phyloP scores from a whole-genome alignment of 2,888 invertebrate species.

The Erebia aethiops region DNA sequence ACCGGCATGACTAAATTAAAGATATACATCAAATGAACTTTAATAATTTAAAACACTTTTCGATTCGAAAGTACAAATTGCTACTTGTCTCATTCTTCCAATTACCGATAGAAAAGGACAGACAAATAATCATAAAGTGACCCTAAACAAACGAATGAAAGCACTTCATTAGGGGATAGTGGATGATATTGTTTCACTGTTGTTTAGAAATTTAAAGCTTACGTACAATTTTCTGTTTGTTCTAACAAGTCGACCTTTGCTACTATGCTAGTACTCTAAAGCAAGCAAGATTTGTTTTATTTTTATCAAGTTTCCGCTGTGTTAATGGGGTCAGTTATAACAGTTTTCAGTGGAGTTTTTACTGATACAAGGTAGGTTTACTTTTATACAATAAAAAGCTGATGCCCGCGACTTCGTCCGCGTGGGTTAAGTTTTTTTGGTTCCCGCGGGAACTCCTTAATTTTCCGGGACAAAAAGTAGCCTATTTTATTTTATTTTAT shows the following conservation, averaged over 20 bases:
- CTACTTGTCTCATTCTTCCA: slow-evolving; percentile 18
- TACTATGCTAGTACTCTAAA: not conserved
- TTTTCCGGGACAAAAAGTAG: too few species aligned
- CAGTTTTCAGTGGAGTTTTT: slow-evolving; percentile 27
- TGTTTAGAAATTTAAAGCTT: not conserved
- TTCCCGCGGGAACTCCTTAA: too few species aligned
- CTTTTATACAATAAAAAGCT: too few species aligned
- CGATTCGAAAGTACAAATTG: slow-evolving; percentile 16
- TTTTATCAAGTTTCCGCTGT: not conserved
- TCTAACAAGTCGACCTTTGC: not conserved
- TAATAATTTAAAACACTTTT: slow-evolving; percentile 12
- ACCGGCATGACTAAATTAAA: too few species aligned
- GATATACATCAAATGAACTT: not conserved
- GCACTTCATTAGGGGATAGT: slow-evolving; percentile 40
- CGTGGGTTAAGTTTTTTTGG: too few species aligned
- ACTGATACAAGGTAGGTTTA: slow-evolving; percentile 12
- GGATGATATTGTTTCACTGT: not conserved
- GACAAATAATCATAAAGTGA: not conserved
- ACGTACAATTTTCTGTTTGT: slow-evolving; percentile 4
- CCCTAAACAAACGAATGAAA: slow-evolving; percentile 17
- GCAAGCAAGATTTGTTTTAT: not conserved
- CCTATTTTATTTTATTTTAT: too few species aligned
- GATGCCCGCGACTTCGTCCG: too few species aligned
- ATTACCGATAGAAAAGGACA: slow-evolving; percentile 18
- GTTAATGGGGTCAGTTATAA: slow-evolving; percentile 30